phyloP scores from a whole-genome alignment of 2,888 invertebrate species.

The Orthosia gothica region DNA sequence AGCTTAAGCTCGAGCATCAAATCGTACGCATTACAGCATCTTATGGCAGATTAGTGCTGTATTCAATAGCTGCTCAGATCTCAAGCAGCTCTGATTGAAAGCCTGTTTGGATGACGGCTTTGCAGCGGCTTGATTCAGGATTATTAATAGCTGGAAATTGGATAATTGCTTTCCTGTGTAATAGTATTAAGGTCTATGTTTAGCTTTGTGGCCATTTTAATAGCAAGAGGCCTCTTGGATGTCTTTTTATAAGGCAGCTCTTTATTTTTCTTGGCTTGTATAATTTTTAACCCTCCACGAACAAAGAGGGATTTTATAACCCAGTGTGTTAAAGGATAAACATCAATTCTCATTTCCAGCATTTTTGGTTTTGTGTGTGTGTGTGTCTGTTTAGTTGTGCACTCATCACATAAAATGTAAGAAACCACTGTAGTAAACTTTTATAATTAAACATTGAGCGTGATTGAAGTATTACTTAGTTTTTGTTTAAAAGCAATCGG shows the following conservation, averaged over 20 bases:
- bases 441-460: too few relatives aligned
- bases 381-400: too few relatives aligned
- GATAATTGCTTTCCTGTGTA: slow-evolving; percentile 9
- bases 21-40: slow-evolving; percentile 52
- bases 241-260: not conserved
- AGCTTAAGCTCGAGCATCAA: slow-evolving; percentile 33
- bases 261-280: not conserved
- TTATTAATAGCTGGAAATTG: not conserved
- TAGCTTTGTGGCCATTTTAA: not conserved
- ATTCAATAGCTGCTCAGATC: slow-evolving; percentile 42
- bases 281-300: too few relatives aligned
- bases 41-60: slow-evolving; percentile 49
- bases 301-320: too few relatives aligned
- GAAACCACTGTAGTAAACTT: too few relatives aligned
- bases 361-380: too few relatives aligned
- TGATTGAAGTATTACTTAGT: too few relatives aligned
- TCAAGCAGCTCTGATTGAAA: slow-evolving; percentile 48
- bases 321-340: too few relatives aligned
- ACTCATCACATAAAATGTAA: too few relatives aligned
- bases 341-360: too few relatives aligned
- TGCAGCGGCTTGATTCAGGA: slow-evolving; percentile 21
- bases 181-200: not conserved
- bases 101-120: slow-evolving; percentile 43
- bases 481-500: too few relatives aligned
- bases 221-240: not conserved